Evolutionary conservation across 1,140 invertebrate species (phyloP).

Genomic region (Drosophila tani): DNA sequence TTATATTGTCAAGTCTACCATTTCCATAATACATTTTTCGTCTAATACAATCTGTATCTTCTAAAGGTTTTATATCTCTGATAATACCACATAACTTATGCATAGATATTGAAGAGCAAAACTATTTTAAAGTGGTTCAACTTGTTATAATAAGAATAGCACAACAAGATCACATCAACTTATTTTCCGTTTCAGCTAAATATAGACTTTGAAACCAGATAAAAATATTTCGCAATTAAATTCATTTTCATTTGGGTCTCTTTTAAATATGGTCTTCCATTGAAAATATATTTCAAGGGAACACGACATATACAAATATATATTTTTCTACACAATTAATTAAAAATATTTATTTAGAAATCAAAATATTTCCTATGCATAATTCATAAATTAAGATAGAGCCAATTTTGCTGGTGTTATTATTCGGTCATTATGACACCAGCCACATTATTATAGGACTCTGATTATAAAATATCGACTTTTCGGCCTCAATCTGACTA

Average conservation of each 20-base stretch:
- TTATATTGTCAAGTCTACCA: too few species aligned
- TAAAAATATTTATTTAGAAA: background rate
- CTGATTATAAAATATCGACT: background rate
- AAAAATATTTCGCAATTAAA: background rate
- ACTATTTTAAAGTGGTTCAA: constrained; percentile 1
- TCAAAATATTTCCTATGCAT: background rate
- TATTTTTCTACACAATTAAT: too few species aligned
- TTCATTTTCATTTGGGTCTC: too few species aligned
- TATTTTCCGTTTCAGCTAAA: background rate
- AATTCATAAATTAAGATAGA: background rate
- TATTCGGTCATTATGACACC: background rate
- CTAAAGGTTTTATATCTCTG: background rate
- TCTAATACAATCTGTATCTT: too few species aligned
- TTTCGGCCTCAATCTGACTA: background rate
- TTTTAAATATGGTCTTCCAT: too few species aligned
- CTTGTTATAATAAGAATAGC: background rate
- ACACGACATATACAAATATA: background rate
- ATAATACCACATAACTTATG: background rate
- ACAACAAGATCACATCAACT: background rate
- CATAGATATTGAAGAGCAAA: too few species aligned
- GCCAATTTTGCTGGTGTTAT: background rate
- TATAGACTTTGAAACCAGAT: background rate
- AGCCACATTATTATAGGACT: background rate
- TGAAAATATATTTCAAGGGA: background rate
- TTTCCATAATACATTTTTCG: too few species aligned